phyloP scores from a whole-genome alignment of 2,888 invertebrate genomes.

The Caenorhabditis parvicauda region DNA sequence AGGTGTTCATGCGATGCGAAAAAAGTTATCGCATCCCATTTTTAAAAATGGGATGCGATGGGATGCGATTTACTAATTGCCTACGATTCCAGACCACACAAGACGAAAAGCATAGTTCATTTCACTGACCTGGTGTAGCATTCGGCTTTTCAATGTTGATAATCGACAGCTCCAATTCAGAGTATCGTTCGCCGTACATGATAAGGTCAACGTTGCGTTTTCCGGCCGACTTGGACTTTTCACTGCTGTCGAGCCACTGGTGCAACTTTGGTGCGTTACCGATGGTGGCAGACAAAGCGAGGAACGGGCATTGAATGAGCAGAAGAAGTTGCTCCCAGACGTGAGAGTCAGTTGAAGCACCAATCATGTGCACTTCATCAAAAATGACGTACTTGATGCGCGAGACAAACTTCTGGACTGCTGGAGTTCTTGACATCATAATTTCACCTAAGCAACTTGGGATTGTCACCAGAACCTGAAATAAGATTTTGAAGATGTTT shows the following conservation, averaged over 20 bases:
- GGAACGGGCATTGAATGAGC: constrained; percentile 59
- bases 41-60: no score
- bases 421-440: constrained; percentile 52
- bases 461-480: constrained; percentile 54
- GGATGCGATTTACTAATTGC: no score
- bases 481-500: neutral
- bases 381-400: constrained; percentile 60
- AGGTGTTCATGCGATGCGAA: no score
- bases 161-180: constrained; percentile 58
- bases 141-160: constrained; percentile 43
- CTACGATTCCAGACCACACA: no score
- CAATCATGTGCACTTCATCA: constrained; percentile 61
- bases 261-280: constrained; percentile 54
- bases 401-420: constrained; percentile 53
- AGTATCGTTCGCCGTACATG: constrained; percentile 56
- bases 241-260: constrained; percentile 52
- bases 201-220: constrained; percentile 48
- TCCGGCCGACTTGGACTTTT: constrained; percentile 43
- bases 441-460: constrained; percentile 57
- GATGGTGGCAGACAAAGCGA: constrained; percentile 60
- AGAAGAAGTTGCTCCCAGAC: constrained; percentile 61
- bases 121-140: constrained; percentile 4
- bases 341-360: constrained; percentile 53
- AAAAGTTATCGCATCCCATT: no score
- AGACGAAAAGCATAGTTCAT: no score